Percentiles rank a stretch among this genome's conserved stretches.
These are phyloP conservation scores for Scrobipalpa atriplicella DNA, from an alignment of 2,888 invertebrate species.

Conservation along the genomic window DNA sequence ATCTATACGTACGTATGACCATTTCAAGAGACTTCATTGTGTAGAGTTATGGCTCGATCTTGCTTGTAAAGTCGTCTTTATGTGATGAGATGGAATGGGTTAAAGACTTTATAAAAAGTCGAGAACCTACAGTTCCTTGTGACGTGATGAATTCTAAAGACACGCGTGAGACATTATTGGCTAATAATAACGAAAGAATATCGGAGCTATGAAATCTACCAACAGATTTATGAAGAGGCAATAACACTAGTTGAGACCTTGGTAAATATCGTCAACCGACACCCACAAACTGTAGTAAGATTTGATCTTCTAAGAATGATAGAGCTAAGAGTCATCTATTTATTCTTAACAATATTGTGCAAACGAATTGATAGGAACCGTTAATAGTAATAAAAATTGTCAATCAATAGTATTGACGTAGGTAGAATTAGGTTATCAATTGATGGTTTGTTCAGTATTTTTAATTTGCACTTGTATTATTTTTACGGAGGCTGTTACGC, in stretches of 20 bases:
- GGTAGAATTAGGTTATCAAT: neutral
- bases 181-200: neutral
- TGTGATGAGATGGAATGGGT: too few relatives aligned
- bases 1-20: neutral
- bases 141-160: too few relatives aligned
- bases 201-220: neutral
- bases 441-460: neutral
- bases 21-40: neutral
- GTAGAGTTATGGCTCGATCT: neutral
- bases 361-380: slow-evolving; percentile 1
- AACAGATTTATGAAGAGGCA: neutral
- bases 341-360: slow-evolving; percentile 12
- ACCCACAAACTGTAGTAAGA: neutral
- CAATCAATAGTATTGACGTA: neutral
- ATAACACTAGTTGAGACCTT: slow-evolving; percentile 5
- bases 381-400: neutral
- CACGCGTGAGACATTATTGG: neutral
- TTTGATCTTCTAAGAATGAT: slow-evolving; percentile 4
- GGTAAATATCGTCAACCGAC: slow-evolving; percentile 11
- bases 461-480: neutral
- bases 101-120: too few relatives aligned
- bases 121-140: too few relatives aligned
- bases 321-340: slow-evolving; percentile 10
- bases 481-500: neutral
- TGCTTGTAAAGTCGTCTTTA: too few relatives aligned